Base-by-base conservation (phyloP, 2,113 vertebrate genomes). In the Saguinus midas region DNA sequence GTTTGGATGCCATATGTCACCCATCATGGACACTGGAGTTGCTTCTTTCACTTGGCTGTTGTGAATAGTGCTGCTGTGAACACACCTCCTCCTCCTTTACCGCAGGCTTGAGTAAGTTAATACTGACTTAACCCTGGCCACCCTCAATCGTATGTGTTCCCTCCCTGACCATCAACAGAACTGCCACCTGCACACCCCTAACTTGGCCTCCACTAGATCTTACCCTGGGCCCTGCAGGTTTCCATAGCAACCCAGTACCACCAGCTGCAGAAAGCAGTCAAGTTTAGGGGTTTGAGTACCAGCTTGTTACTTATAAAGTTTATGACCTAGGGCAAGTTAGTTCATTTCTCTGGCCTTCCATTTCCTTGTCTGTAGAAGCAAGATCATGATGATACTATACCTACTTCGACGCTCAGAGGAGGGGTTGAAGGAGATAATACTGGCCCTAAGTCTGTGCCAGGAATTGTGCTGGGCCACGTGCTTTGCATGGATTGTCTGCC, bases 1-100 rank as follows among this genome's bases (percentile, higher is more conserved):
- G 35, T 29, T 3, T 8, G 58, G 57, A 37, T 32, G 8, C 84
- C 37, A 2, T 61, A 17, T 52, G 52, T 43, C 57, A 21, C 43
- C 43, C 0, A 0, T 68, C 66, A 8, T 25, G 16, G 48, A 61
- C 27, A 32, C 29, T 40, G 20, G 18, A 6, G 13, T n/a, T 58
- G 20, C 75, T 23, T 45, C 70, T 1, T 0, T 29, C 35, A 55
- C 84, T 64, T n/a, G 61, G 23, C 21, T 25, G 0, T n/a, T 27
- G 35, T 18, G 55, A 18, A 8, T 66, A 7, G 8, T 16, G 5
- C 32, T 29, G 17, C n/a, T 5, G 0, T 27, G 45, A 55, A 7
- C 6, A 2, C 0, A 1, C 43, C 37, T 87, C 43, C 27, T 50
- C 32, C 64, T 57, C 12, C 29, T 75, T n/a, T 12, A 40, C 18